Base-by-base conservation (phyloP, 1,140 invertebrate species). In the Cotesia glomerata region DNA sequence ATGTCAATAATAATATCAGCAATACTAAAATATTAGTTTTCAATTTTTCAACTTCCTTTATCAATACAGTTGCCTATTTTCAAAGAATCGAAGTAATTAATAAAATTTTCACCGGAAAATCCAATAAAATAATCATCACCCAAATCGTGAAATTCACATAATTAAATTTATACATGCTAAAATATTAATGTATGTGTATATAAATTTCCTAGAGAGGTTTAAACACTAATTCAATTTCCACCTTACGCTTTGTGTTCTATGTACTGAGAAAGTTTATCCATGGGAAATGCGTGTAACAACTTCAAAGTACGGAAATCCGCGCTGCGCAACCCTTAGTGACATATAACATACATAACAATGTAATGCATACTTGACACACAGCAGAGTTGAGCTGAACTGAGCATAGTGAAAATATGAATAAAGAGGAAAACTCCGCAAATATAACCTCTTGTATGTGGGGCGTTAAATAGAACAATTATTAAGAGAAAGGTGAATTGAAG, bases 251-350 rank as follows among this genome's bases (percentile, higher is more conserved):
- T 69, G 34, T 36, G 7, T 39, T n/a, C 32, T 18, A n/a, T 69
- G 34, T 16, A 56, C 52, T 69, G 35, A 34, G 32, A 59, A 59
- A 58, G 16, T 69, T 35, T 69, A 45, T 69, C 32, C 16, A 34
- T 13, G 5, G 35, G 58, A 69, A 69, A 69, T 69, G 54, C 54
- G 56, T 45, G 9, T 36, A 18, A 34, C 36, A 8, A 69, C 32
- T 59, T 69, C 54, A 69, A 59, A 69, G 54, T 69, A 59, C 18
- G 36, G 65, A 68, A 68, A 56, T 56, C 54, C 49, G 18, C n/a
- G 35, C 11, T 11, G 14, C 52, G 34, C 11, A 18, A 2, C 63
- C 9, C 56, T 11, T 0, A 58, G 8, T 18, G 56, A 58, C 14
- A 58, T 16, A 58, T 18, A 54, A 54, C 16, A 54, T 14, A 13